Conservation (phyloP, 2,888 invertebrate species). For the Neoitamus cyanurus region DNA sequence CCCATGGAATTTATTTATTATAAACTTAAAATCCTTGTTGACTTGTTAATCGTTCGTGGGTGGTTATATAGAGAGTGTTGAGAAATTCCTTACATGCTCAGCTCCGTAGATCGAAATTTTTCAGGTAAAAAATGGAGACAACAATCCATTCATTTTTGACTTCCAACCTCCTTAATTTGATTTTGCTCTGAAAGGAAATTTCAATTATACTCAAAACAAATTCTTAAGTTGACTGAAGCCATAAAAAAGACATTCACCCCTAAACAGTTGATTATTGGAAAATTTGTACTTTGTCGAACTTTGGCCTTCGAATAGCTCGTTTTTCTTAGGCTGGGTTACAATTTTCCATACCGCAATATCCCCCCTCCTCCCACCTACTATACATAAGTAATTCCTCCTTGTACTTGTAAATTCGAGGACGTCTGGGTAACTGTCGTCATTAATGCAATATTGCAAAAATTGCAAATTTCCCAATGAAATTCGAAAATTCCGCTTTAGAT, state of each 20-base stretch:
- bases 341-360: not conserved
- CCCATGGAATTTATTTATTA: too few species aligned
- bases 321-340: not conserved
- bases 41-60: too few species aligned
- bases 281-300: not conserved
- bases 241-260: not conserved
- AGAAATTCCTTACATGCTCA: too few species aligned
- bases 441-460: not conserved
- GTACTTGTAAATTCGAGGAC: not conserved
- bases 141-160: too few species aligned
- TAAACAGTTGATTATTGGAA: not conserved
- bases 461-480: not conserved
- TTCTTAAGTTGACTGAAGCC: not conserved
- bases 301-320: not conserved
- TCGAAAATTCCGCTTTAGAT: not conserved
- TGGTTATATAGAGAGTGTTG: too few species aligned
- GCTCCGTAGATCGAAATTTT: too few species aligned
- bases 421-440: not conserved
- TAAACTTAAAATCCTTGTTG: too few species aligned
- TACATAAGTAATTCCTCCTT: not conserved
- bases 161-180: not conserved
- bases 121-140: too few species aligned
- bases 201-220: not conserved
- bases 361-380: not conserved
- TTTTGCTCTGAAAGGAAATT: not conserved